Percentiles rank a stretch among this genome's conserved stretches.
phyloP scores from a whole-genome alignment of 1,140 invertebrate species.

The Halyomorpha halys region DNA sequence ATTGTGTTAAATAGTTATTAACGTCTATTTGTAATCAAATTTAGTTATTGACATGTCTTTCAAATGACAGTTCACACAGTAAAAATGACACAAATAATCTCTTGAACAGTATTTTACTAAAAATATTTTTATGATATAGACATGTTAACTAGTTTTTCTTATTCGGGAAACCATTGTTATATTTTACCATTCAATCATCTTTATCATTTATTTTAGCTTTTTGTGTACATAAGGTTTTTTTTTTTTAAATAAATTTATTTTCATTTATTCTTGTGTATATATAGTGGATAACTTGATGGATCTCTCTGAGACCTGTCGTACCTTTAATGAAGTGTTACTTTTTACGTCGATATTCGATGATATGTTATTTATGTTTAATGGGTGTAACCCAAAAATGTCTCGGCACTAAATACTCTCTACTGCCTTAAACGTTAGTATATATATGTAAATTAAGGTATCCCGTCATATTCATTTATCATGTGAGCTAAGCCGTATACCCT shows the following conservation, averaged over 20 bases:
- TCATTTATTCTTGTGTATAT: conserved; percentile 4
- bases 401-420: conserved; percentile 13
- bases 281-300: conserved; percentile 6
- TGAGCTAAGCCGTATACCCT: neutral
- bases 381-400: conserved; percentile 1
- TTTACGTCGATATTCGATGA: conserved; percentile 16
- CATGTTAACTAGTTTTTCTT: too few species aligned
- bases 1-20: conserved; percentile 9
- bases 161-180: too few species aligned
- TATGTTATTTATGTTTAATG: conserved; percentile 6
- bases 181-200: too few species aligned
- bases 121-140: neutral
- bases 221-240: neutral
- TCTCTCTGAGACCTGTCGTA: neutral
- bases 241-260: neutral
- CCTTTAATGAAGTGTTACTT: conserved; percentile 5
- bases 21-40: conserved; percentile 4
- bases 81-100: neutral
- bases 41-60: neutral
- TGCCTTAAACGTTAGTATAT: conserved; percentile 11
- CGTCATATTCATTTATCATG: neutral
- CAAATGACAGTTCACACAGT: neutral
- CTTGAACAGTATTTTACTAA: conserved; percentile 4
- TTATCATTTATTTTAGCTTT: conserved; percentile 1
- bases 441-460: conserved; percentile 4